These are phyloP conservation scores for Heteromormyrus szaboi DNA, from an alignment of 2,797 vertebrate species.

Conservation along the genomic window DNA sequence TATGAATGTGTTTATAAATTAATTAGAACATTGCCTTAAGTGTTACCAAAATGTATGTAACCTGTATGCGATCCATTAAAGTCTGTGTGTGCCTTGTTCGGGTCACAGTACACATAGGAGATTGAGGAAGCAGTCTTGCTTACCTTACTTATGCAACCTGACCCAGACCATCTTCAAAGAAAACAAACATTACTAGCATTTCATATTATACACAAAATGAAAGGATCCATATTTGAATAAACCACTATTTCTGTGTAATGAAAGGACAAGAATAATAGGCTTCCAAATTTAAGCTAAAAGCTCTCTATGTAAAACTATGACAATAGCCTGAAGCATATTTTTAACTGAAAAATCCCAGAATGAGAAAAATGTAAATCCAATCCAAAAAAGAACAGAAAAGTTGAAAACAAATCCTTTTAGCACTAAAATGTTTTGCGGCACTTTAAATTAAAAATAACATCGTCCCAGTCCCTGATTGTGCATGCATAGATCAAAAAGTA, in stretches of 20 bases:
- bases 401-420: neutral
- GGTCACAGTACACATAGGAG: neutral
- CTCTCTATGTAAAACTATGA: neutral
- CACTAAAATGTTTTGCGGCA: neutral
- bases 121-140: neutral
- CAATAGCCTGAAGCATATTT: neutral
- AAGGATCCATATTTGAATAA: neutral
- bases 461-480: neutral
- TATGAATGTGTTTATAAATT: neutral
- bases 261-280: neutral
- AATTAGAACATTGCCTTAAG: neutral
- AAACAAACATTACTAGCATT: neutral
- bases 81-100: neutral
- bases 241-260: neutral
- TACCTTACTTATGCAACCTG: neutral
- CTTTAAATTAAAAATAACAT: neutral
- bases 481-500: neutral
- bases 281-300: neutral
- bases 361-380: neutral
- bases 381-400: neutral
- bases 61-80: neutral
- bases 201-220: neutral
- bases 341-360: neutral
- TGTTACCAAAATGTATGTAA: neutral
- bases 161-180: neutral